Base-by-base conservation (phyloP, 2,888 invertebrate species). In the Sepioteuthis lessoniana region DNA sequence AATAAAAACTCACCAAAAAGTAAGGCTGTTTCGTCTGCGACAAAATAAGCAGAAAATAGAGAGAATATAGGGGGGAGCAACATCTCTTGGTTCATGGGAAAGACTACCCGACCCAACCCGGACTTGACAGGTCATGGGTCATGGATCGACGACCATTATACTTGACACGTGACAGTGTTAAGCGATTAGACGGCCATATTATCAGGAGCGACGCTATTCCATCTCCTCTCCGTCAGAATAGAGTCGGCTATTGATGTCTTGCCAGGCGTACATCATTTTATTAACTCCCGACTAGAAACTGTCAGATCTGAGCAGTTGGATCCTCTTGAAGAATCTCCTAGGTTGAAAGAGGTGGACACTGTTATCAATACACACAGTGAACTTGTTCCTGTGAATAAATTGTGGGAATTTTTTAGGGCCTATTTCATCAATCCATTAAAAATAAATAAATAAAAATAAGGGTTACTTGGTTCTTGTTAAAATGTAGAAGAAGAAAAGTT, bases 231-330 rank as follows among this genome's bases (percentile, higher is more conserved):
- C 76, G n/a, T 76, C 76, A 76, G 76, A 16, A n/a, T 76, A 13
- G 3, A 8, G n/a, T 76, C n/a, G 76, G n/a, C 76, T 35, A 76
- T 76, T 76, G 76, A 76, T 76, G 76, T 76, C 76, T n/a, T 76
- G n/a, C 76, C 76, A 76, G n/a, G 76, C 76, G n/a, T 76, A 76
- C n/a, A 76, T 35, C n/a, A 76, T 76, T 76, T 76, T 76, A 76
- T 76, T 35, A 76, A 76, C 76, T 76, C n/a, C 76, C n/a, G 35
- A n/a, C 76, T 76, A n/a, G 76, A 35, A 35, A 76, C 76, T 76
- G 76, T 76, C 76, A 76, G n/a, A 76, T 76, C 76, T 76, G 76
- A 76, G 76, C 76, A 76, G n/a, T 76, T 76, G 76, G 76, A n/a
- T 2, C n/a, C 35, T n/a, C 76, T 76, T 76, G 76, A 76, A 76